A percentile compares a stretch with the other conserved stretches of the same genome.
Evolutionary conservation across 1,140 invertebrate species (phyloP).

Genomic region (Stegodyphus dumicola): DNA sequence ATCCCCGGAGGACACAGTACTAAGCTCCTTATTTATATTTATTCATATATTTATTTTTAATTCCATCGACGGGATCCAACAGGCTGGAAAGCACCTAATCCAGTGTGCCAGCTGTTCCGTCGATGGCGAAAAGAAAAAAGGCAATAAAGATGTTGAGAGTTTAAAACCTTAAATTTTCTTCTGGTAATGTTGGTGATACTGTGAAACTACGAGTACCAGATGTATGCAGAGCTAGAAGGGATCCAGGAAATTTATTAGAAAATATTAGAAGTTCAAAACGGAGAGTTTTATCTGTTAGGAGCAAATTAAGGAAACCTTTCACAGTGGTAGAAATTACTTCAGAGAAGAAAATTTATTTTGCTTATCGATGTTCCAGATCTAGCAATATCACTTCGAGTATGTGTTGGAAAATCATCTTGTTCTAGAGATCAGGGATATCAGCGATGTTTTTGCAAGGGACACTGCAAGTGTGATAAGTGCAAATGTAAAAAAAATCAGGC

Average conservation of each 20-base stretch:
- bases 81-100: too few relatives aligned
- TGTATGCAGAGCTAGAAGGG: constrained; percentile 23
- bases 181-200: constrained; percentile 5
- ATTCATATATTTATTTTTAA: too few relatives aligned
- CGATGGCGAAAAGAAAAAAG: too few relatives aligned
- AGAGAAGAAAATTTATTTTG: neutral
- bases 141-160: neutral
- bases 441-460: neutral
- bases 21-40: too few relatives aligned
- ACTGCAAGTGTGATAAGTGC: too few relatives aligned
- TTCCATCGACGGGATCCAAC: too few relatives aligned
- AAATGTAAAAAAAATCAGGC: constrained; percentile 15
- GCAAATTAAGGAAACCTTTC: constrained; percentile 5
- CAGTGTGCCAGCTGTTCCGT: too few relatives aligned
- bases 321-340: constrained; percentile 14
- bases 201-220: constrained; percentile 32
- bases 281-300: neutral
- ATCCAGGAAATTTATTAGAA: constrained; percentile 18
- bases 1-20: too few relatives aligned
- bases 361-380: neutral
- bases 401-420: neutral
- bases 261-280: neutral
- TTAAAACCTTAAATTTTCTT: neutral
- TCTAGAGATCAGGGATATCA: neutral
- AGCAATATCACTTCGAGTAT: too few relatives aligned